A percentile compares a stretch with the other conserved stretches of the same genome.
These are phyloP conservation scores for Tetraneura akinire DNA, from an alignment of 1,140 invertebrate species.

Conservation along the genomic window DNA sequence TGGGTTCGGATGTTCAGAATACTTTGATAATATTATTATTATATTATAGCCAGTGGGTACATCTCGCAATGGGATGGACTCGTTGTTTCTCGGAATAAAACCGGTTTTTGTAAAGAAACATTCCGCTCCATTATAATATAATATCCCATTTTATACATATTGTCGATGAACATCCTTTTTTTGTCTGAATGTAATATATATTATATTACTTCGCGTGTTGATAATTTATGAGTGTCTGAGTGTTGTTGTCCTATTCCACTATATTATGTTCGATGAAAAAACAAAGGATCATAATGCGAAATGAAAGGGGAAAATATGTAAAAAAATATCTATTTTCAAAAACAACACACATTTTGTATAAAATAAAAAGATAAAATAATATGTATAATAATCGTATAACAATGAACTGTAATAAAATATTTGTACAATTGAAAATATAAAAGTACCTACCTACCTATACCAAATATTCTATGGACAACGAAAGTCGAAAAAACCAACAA, in stretches of 20 bases:
- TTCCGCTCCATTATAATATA: slow-evolving; percentile 25
- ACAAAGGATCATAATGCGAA: neutral
- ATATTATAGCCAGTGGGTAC: no score
- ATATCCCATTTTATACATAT: neutral
- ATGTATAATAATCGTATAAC: neutral
- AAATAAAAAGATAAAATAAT: no score
- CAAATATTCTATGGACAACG: neutral
- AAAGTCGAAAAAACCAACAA: no score
- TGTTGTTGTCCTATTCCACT: neutral
- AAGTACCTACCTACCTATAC: no score
- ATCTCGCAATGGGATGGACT: neutral
- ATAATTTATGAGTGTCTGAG: neutral
- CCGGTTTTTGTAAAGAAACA: slow-evolving; percentile 31
- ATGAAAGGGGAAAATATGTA: neutral
- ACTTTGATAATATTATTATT: neutral
- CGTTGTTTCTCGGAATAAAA: slow-evolving; percentile 24
- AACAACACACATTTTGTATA: no score
- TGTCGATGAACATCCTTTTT: neutral
- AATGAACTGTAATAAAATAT: neutral
- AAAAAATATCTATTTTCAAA: no score
- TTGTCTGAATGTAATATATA: neutral
- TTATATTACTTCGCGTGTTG: neutral
- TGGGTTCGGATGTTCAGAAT: slow-evolving; percentile 9
- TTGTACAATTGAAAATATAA: no score
- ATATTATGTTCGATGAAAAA: neutral